Evolutionary conservation across 2,888 invertebrate species (phyloP).

Genomic region (Amorpha juglandis): DNA sequence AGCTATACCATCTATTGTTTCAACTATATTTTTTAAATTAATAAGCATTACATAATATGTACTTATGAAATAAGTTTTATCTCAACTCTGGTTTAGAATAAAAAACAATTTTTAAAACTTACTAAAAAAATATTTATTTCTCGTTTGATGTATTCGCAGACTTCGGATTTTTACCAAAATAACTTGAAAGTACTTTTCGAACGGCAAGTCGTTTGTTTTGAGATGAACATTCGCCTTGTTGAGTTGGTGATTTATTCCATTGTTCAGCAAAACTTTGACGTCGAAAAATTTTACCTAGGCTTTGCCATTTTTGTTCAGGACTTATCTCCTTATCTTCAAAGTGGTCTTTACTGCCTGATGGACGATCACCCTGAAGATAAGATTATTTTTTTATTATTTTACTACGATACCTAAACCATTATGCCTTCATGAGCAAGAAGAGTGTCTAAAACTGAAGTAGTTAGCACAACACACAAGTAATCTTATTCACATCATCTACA

Average conservation of each 20-base stretch:
- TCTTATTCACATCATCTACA: not conserved
- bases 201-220: slow-evolving; percentile 68
- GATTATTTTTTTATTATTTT: not conserved
- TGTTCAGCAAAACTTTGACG: slow-evolving; percentile 74
- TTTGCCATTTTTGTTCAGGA: slow-evolving; percentile 79
- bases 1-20: too few relatives aligned
- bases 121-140: slow-evolving; percentile 49
- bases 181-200: slow-evolving; percentile 74
- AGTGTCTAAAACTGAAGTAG: too few relatives aligned
- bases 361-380: slow-evolving; percentile 67
- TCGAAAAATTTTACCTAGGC: slow-evolving; percentile 76
- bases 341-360: slow-evolving; percentile 66
- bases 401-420: too few relatives aligned
- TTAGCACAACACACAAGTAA: too few relatives aligned
- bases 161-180: slow-evolving; percentile 73
- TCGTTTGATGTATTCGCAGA: slow-evolving; percentile 50
- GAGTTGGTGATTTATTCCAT: slow-evolving; percentile 61
- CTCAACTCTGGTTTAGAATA: too few relatives aligned
- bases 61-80: too few relatives aligned
- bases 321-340: slow-evolving; percentile 68
- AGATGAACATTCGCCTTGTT: slow-evolving; percentile 65
- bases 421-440: too few relatives aligned
- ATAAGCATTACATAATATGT: not conserved
- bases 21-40: too few relatives aligned
- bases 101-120: slow-evolving; percentile 24